phyloP scores from a whole-genome alignment of 2,888 invertebrate genomes.

The Leucoptera coffeella region DNA sequence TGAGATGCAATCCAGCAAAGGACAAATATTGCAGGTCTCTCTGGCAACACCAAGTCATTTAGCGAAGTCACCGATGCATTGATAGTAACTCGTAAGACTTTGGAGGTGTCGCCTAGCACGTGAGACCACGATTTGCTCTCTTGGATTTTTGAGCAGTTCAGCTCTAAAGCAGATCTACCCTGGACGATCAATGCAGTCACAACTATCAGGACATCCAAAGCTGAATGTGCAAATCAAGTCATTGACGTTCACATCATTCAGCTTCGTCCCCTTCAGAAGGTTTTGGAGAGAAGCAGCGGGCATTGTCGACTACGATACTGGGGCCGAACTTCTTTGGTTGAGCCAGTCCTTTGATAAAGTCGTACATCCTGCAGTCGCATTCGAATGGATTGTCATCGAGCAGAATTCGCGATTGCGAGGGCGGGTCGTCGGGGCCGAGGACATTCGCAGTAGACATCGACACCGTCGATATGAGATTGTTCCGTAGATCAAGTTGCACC shows the following conservation, averaged over 20 bases:
- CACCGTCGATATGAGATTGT: constrained; percentile 1
- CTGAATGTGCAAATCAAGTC: not conserved
- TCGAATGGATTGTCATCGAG: constrained; percentile 2
- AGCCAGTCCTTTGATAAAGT: not conserved
- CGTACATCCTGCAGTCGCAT: constrained; percentile 1
- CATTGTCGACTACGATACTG: not conserved
- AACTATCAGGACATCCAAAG: not conserved
- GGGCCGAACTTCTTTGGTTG: not conserved
- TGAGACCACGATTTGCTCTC: not conserved
- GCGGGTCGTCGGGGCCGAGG: not conserved
- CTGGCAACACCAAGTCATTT: not conserved
- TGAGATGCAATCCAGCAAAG: not conserved
- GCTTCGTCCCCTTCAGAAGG: not conserved
- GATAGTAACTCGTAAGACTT: constrained; percentile 1
- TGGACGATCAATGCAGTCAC: constrained; percentile 1
- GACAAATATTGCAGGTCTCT: not conserved
- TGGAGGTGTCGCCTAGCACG: not conserved
- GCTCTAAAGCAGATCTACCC: not conserved
- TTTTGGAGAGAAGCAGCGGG: constrained; percentile 1
- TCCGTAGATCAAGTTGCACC: not conserved
- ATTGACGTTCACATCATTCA: not conserved
- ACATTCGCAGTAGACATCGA: not conserved
- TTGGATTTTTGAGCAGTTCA: not conserved
- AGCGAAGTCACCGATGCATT: not conserved
- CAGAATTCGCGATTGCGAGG: not conserved